Conservation (phyloP, 1,140 invertebrate species). For the Drosophila ananassae region DNA sequence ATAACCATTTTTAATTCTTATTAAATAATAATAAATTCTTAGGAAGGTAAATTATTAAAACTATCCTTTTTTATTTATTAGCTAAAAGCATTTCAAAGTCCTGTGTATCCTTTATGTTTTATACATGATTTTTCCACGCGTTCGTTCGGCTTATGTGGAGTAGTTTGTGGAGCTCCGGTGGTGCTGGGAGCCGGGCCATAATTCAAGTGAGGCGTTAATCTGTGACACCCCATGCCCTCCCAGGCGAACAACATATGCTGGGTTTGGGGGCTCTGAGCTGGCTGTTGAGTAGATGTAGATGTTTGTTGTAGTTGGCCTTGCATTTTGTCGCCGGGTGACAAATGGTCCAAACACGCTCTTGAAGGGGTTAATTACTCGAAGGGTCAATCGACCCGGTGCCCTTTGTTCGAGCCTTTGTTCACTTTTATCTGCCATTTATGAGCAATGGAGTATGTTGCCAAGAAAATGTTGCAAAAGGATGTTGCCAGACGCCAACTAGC, state of each 20-base stretch:
- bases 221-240: constrained; percentile 62
- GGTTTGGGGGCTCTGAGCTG: constrained; percentile 26
- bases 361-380: constrained; percentile 66
- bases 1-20: too few relatives aligned
- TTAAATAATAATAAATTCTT: too few relatives aligned
- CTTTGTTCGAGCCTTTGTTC: constrained; percentile 21
- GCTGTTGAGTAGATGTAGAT: constrained; percentile 2
- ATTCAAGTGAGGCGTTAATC: constrained; percentile 74
- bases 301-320: constrained; percentile 22
- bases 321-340: constrained; percentile 54
- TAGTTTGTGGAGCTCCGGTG: constrained; percentile 39
- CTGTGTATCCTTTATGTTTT: constrained; percentile 72
- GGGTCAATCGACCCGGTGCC: constrained; percentile 45
- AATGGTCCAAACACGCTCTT: constrained; percentile 51
- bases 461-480: constrained; percentile 2
- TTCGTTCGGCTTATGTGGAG: constrained; percentile 51
- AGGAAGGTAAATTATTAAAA: too few relatives aligned
- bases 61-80: neutral
- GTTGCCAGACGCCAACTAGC: neutral
- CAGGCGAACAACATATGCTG: constrained; percentile 43
- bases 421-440: neutral
- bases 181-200: constrained; percentile 45
- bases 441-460: neutral
- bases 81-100: constrained; percentile 1
- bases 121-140: constrained; percentile 71